These are phyloP conservation scores for Ips typographus DNA, from an alignment of 1,140 invertebrate genomes.

Conservation along the genomic window DNA sequence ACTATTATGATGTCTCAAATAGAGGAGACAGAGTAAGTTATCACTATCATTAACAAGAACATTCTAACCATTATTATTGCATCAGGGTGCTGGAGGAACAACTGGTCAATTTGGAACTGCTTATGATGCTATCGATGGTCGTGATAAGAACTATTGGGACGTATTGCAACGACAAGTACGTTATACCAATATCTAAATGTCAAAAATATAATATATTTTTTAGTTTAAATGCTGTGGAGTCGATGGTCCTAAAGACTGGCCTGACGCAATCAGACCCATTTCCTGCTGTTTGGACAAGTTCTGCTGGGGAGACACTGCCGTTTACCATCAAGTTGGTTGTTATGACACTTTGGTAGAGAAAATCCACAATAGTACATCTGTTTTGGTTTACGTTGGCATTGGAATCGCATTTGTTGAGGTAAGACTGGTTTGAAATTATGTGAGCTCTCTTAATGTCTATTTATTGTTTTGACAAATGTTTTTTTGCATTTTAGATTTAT, in stretches of 20 bases:
- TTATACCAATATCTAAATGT: neutral
- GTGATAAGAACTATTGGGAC: slow-evolving; percentile 38
- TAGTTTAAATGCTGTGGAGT: slow-evolving; percentile 70
- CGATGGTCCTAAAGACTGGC: slow-evolving; percentile 55
- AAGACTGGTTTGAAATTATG: neutral
- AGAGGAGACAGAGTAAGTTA: slow-evolving; percentile 25
- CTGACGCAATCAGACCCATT: slow-evolving; percentile 41
- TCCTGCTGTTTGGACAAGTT: slow-evolving; percentile 44
- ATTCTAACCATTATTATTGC: neutral
- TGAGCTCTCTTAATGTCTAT: neutral
- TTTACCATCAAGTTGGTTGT: slow-evolving; percentile 31
- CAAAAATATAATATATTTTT: slow-evolving; percentile 5
- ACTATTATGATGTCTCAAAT: slow-evolving; percentile 52
- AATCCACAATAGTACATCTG: slow-evolving; percentile 24
- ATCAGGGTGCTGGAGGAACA: slow-evolving; percentile 1
- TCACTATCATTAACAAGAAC: neutral
- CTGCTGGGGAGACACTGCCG: slow-evolving; percentile 29
- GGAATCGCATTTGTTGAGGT: slow-evolving; percentile 35
- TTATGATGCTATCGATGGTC: slow-evolving; percentile 30
- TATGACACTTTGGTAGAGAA: slow-evolving; percentile 34
- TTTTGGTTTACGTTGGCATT: slow-evolving; percentile 27
- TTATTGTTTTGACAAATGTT: neutral
- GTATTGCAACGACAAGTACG: slow-evolving; percentile 35
- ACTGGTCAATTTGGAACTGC: slow-evolving; percentile 26
- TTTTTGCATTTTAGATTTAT: neutral